phyloP scores from a whole-genome alignment of 2,888 invertebrate genomes.

The Hymenopus coronatus region DNA sequence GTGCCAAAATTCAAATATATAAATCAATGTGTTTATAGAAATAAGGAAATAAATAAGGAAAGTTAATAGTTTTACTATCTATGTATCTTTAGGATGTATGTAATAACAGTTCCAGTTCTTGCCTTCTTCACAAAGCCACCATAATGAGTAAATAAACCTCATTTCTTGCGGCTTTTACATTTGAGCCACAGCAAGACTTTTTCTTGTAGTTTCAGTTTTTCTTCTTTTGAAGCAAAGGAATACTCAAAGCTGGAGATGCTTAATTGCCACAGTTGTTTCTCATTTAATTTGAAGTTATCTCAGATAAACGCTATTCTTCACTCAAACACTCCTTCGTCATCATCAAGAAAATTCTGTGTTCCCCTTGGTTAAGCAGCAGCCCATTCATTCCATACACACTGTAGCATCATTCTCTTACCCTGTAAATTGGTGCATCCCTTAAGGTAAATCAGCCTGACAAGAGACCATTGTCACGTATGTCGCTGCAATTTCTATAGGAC shows the following conservation, averaged over 20 bases:
- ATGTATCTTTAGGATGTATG: not conserved
- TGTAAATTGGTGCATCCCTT: too few relatives aligned
- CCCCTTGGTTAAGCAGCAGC: too few relatives aligned
- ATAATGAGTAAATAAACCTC: not conserved
- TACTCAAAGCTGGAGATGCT: constrained; percentile 50
- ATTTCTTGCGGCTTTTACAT: not conserved
- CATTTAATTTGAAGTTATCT: constrained; percentile 58
- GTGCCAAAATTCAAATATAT: constrained; percentile 10
- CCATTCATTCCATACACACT: too few relatives aligned
- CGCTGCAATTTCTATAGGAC: too few relatives aligned
- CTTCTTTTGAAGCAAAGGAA: constrained; percentile 58
- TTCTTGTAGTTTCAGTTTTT: constrained; percentile 47
- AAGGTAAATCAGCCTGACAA: too few relatives aligned
- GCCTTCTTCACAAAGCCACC: not conserved
- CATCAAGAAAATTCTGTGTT: too few relatives aligned
- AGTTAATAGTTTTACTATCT: not conserved
- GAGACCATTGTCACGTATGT: too few relatives aligned
- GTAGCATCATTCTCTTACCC: too few relatives aligned
- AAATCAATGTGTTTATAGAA: not conserved
- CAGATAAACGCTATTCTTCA: constrained; percentile 66
- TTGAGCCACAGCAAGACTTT: constrained; percentile 31
- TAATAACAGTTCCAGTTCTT: not conserved
- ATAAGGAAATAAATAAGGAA: not conserved
- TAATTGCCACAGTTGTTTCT: constrained; percentile 53
- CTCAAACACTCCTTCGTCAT: constrained; percentile 82